Conservation (phyloP, 92 coral and sea anemone species). For the Palythoa grandis region DNA sequence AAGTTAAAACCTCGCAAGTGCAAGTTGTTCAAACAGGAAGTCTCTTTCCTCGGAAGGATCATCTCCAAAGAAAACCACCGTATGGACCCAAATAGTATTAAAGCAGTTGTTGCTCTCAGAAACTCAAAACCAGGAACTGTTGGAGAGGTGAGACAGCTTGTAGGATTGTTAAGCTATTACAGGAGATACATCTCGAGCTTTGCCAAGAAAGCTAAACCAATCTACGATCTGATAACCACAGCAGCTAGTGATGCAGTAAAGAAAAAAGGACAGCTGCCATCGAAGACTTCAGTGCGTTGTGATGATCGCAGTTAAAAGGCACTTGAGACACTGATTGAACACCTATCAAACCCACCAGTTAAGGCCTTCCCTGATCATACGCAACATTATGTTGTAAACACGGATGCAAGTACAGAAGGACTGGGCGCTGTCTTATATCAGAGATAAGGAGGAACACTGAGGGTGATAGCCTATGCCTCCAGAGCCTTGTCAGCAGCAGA, state of each 20-base stretch:
- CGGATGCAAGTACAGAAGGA: constrained; percentile 43
- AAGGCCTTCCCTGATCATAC: constrained; percentile 51
- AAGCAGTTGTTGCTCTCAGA: not conserved
- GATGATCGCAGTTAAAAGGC: constrained; percentile 25
- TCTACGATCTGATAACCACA: constrained; percentile 51
- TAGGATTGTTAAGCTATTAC: constrained; percentile 55
- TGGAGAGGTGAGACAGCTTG: constrained; percentile 59
- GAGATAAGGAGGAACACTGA: constrained; percentile 31
- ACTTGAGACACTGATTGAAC: constrained; percentile 43
- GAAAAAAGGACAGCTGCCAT: constrained; percentile 48
- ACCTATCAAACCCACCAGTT: constrained; percentile 52
- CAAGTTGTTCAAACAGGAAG: too few relatives aligned
- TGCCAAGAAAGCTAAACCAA: constrained; percentile 53
- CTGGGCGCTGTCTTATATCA: constrained; percentile 42
- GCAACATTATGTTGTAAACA: constrained; percentile 42
- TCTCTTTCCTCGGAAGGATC: too few relatives aligned
- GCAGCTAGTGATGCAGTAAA: not conserved
- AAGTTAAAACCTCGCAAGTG: too few relatives aligned
- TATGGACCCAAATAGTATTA: too few relatives aligned
- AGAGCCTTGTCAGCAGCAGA: constrained; percentile 8
- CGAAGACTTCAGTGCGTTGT: constrained; percentile 41
- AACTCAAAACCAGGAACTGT: constrained; percentile 41
- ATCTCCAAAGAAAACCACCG: not conserved
- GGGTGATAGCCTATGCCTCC: constrained; percentile 8
- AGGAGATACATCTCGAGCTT: constrained; percentile 48